Evolutionary conservation across 2,888 invertebrate species (phyloP).

Genomic region (Trichopria drosophilae): DNA sequence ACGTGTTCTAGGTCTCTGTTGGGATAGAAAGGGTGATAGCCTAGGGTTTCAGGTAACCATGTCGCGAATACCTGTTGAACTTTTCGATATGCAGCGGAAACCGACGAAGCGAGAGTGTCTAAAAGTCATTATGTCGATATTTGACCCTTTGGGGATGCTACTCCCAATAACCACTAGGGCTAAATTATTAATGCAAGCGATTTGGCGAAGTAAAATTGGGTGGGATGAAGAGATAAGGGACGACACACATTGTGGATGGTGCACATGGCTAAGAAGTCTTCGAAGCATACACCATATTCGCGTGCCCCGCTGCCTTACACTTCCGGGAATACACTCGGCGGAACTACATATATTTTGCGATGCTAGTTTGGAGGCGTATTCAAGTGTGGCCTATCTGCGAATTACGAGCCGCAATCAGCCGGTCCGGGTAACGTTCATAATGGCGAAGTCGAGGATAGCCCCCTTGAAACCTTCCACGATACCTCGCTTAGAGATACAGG

Average conservation of each 20-base stretch:
- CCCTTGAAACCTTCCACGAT: not conserved
- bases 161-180: slow-evolving; percentile 3
- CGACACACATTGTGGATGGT: not conserved
- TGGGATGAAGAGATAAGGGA: slow-evolving; percentile 15
- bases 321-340: not conserved
- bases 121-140: slow-evolving; percentile 11
- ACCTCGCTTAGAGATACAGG: slow-evolving; percentile 28
- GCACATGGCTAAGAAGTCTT: slow-evolving; percentile 8
- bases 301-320: slow-evolving; percentile 13
- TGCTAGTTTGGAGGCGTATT: slow-evolving; percentile 35
- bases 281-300: not conserved
- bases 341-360: slow-evolving; percentile 41
- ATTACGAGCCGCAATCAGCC: too few relatives aligned
- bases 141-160: slow-evolving; percentile 11
- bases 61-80: not conserved
- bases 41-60: not conserved
- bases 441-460: too few relatives aligned
- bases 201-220: slow-evolving; percentile 5
- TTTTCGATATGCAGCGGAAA: not conserved
- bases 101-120: slow-evolving; percentile 16
- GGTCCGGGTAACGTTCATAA: too few relatives aligned
- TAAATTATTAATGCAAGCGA: slow-evolving; percentile 11
- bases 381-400: too few relatives aligned
- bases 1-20: slow-evolving; percentile 13
- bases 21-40: slow-evolving; percentile 5